Evolutionary conservation across 1,140 invertebrate species (phyloP).

Genomic region (Drosophila ironensis): DNA sequence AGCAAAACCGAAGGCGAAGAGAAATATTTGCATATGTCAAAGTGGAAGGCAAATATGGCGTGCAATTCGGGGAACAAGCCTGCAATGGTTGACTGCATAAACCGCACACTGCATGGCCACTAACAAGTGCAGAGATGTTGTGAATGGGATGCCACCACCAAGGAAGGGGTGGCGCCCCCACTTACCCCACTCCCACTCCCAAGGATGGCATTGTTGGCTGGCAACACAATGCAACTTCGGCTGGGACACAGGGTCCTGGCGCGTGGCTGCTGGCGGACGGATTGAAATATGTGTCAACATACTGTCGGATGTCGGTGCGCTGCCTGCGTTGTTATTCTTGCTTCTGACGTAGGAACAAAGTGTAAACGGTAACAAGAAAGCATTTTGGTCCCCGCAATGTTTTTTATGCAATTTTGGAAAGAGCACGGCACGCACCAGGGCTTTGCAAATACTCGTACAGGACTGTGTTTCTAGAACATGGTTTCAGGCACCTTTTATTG

Average conservation of each 20-base stretch:
- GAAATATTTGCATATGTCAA: conserved; percentile 68
- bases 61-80: conserved; percentile 42
- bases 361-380: conserved; percentile 5
- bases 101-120: conserved; percentile 14
- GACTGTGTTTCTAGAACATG: too few species aligned
- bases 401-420: conserved; percentile 6
- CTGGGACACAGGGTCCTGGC: not conserved
- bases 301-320: conserved; percentile 36
- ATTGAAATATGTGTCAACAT: conserved; percentile 51
- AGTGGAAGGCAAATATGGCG: conserved; percentile 60
- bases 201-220: conserved; percentile 18
- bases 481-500: too few species aligned
- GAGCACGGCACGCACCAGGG: too few species aligned
- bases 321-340: conserved; percentile 5
- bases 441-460: too few species aligned
- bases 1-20: conserved; percentile 25
- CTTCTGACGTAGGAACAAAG: conserved; percentile 1
- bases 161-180: conserved; percentile 1
- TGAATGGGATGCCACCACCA: not conserved
- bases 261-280: not conserved
- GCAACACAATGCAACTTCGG: conserved; percentile 25
- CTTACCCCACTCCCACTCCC: not conserved
- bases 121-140: conserved; percentile 30
- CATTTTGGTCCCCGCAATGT: conserved; percentile 3
- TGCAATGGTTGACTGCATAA: conserved; percentile 33